Base-by-base conservation (phyloP, 2,113 vertebrate species). In the Cavia aperea region DNA sequence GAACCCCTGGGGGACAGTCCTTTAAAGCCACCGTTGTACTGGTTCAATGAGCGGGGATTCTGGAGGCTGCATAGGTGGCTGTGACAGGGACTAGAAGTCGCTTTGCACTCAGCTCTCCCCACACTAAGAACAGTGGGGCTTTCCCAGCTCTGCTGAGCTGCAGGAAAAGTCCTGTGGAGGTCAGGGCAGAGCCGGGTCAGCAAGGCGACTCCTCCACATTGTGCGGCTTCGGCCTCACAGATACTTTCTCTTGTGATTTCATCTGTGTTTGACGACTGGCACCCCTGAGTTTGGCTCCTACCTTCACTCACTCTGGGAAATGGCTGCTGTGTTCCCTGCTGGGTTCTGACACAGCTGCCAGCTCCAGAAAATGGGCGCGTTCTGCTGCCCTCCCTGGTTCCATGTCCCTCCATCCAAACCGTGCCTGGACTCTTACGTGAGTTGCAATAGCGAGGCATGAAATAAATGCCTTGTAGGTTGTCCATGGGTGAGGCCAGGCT, bases 51-150 rank as follows among this genome's bases (percentile, higher is more conserved):
- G 11, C 10, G 46, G 29, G 49, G 12, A 18, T 12, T 12, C 51
- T 16, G 15, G 26, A 70, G 51, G 39, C 23, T 63, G 33, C 12
- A 36, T 24, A 8, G 33, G 62, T 49, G 46, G 7, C 2, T 39
- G 23, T 72, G 24, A 9, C 31, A 33, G 43, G 5, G 29, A 49
- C 4, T 2, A 12, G 15, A 16, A 68, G 73, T n/a, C 16, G 29
- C 18, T 60, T 31, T 10, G 36, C 62, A 12, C n/a, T 21, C 31
- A 19, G 15, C 19, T 66, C 58, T 79, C 46, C 31, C 12, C 39
- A 83, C 36, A 12, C 78, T 10, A 5, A 21, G 26, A 2, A 16
- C 0, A 7, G 4, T 2, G 24, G 10, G 39, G 7, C 1, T 26
- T 63, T 39, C 33, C 5, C 5, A 13, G 2, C 16, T 58, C 36